A percentile compares a stretch with the other conserved stretches of the same genome.
These are phyloP conservation scores for Cynoglossus semilaevis DNA, from an alignment of 2,113 vertebrate species.

Conservation along the genomic window DNA sequence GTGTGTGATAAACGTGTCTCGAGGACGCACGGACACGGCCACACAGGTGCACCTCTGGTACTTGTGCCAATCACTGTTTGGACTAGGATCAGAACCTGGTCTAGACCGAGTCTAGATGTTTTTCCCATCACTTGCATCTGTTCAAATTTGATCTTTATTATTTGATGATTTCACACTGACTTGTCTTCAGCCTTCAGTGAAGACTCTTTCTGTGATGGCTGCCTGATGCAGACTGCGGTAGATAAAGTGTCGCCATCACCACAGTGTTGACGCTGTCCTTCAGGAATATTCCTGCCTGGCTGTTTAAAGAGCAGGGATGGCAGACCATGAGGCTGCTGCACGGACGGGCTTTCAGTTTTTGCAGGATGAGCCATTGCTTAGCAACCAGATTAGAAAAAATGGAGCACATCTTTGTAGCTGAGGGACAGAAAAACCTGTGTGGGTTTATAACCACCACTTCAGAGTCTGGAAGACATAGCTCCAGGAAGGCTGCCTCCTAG, in stretches of 20 bases:
- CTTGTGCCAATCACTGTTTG: slow-evolving; percentile 11
- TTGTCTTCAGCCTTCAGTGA: background rate
- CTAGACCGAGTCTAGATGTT: background rate
- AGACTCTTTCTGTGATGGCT: slow-evolving; percentile 14
- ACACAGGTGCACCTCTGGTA: slow-evolving; percentile 30
- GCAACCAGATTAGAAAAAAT: slow-evolving; percentile 73
- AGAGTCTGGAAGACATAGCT: slow-evolving; percentile 16
- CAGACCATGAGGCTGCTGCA: slow-evolving; percentile 39
- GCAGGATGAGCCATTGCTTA: slow-evolving; percentile 72
- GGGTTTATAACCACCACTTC: slow-evolving; percentile 48
- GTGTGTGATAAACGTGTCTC: background rate
- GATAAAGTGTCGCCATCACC: slow-evolving; percentile 15
- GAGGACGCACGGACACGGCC: slow-evolving; percentile 8
- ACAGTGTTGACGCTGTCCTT: slow-evolving; percentile 17
- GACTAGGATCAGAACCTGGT: background rate
- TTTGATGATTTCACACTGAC: slow-evolving; percentile 6
- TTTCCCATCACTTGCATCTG: background rate
- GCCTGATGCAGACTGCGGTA: slow-evolving; percentile 15
- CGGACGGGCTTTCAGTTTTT: slow-evolving; percentile 63
- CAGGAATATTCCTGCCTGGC: slow-evolving; percentile 33
- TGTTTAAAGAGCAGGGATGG: slow-evolving; percentile 38
- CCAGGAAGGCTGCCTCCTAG: slow-evolving; percentile 1
- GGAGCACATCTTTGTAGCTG: slow-evolving; percentile 43
- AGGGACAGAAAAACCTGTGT: slow-evolving; percentile 38
- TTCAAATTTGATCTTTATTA: background rate